phyloP scores from a whole-genome alignment of 2,888 invertebrate genomes.

The Leptinotarsa tumamoca region DNA sequence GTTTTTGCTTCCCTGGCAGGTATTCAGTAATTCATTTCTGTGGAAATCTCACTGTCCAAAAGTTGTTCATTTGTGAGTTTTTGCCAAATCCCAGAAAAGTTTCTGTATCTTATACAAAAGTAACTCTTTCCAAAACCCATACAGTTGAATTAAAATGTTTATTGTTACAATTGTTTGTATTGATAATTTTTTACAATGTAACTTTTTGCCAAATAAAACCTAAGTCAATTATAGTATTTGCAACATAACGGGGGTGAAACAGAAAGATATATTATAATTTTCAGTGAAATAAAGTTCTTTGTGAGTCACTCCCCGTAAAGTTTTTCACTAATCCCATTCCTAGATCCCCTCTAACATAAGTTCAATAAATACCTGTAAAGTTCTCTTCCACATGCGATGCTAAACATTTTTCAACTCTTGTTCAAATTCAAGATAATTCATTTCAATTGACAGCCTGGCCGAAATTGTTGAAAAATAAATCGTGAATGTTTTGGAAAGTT shows the following conservation, averaged over 20 bases:
- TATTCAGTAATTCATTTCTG: neutral
- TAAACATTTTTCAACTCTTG: too few species aligned
- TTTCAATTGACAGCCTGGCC: neutral
- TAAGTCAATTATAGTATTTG: conserved; percentile 55
- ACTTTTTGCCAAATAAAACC: conserved; percentile 61
- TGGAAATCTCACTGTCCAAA: neutral
- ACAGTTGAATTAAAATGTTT: conserved; percentile 27
- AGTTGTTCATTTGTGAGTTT: neutral
- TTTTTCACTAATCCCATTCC: neutral
- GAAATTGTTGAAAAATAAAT: neutral
- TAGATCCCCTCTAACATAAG: too few species aligned
- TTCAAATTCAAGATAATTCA: too few species aligned
- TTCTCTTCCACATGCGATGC: too few species aligned
- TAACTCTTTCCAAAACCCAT: neutral
- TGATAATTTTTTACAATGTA: conserved; percentile 54
- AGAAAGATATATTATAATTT: neutral
- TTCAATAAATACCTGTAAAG: too few species aligned
- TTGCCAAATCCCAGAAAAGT: neutral
- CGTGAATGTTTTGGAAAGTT: neutral
- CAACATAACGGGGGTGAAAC: neutral
- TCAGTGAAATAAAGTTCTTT: neutral
- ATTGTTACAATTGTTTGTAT: conserved; percentile 49
- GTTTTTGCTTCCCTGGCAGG: neutral
- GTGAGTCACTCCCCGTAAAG: neutral
- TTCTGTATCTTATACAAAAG: neutral